Conservation (phyloP, 2,113 vertebrate species). For the Carlito syrichta region DNA sequence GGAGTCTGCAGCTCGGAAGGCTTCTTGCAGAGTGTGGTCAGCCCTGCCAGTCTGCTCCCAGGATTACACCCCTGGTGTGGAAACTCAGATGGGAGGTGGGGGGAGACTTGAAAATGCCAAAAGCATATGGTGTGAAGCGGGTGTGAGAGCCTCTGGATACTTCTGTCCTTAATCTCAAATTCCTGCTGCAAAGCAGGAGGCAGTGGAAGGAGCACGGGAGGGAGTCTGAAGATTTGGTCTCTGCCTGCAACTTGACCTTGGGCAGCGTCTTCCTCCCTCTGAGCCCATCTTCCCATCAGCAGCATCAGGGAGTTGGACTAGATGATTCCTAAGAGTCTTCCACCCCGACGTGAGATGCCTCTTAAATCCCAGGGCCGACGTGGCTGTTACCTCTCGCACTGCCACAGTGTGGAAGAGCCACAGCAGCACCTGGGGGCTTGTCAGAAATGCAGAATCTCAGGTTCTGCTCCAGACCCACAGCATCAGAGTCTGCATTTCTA, state of each 20-base stretch:
- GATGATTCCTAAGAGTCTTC: background rate
- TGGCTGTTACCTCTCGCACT: fast-evolving
- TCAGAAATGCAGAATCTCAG: background rate
- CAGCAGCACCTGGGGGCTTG: background rate
- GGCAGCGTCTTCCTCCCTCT: background rate
- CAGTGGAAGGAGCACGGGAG: background rate
- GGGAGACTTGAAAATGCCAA: background rate
- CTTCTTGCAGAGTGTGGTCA: background rate
- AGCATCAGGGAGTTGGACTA: background rate
- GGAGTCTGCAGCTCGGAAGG: background rate
- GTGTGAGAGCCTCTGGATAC: background rate
- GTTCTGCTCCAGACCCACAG: background rate
- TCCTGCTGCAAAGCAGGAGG: background rate
- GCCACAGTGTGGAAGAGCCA: background rate
- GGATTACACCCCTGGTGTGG: background rate
- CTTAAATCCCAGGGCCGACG: background rate
- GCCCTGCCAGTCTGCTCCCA: background rate
- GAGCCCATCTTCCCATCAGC: background rate
- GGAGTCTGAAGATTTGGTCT: background rate
- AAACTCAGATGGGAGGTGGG: background rate
- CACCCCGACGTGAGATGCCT: background rate
- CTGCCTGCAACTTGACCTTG: background rate
- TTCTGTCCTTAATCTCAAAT: background rate
- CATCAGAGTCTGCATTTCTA: background rate
- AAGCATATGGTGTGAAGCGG: background rate